These are phyloP conservation scores for Aythya baeri DNA, from an alignment of 2,113 vertebrate genomes.

Conservation along the genomic window DNA sequence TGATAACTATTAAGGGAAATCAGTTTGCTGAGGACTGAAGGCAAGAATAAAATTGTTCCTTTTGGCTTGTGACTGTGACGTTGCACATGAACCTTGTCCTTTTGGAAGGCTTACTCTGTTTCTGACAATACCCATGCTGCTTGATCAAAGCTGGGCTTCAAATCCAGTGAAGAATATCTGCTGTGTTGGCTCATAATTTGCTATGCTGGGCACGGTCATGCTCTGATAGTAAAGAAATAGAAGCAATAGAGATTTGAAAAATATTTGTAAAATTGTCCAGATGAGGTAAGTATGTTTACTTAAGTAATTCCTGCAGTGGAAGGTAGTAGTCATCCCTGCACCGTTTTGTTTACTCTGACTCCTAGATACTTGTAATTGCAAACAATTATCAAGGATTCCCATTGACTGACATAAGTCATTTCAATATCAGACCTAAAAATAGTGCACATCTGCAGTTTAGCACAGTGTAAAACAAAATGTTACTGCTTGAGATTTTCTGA, in stretches of 20 bases:
- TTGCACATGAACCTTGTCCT: not conserved
- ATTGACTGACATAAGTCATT: not conserved
- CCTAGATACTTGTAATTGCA: not conserved
- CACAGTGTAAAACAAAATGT: not conserved
- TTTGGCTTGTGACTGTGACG: not conserved
- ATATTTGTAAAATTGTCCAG: not conserved
- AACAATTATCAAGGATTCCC: not conserved
- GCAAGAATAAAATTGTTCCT: not conserved
- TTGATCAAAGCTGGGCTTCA: not conserved
- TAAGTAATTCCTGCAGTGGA: not conserved
- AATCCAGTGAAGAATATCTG: not conserved
- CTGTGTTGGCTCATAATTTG: not conserved
- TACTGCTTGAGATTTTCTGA: not conserved
- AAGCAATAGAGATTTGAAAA: not conserved
- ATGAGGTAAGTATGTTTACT: not conserved
- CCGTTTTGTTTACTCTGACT: not conserved
- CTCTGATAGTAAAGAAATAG: not conserved
- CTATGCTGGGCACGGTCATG: accelerated
- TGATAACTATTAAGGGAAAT: not conserved
- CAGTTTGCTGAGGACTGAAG: not conserved
- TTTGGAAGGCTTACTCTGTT: not conserved
- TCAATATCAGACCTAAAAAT: not conserved
- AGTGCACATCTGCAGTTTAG: not conserved
- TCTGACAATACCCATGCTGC: accelerated
- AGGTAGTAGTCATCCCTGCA: not conserved